These are phyloP conservation scores for Parelbella ahira DNA, from an alignment of 2,888 invertebrate genomes.

Conservation along the genomic window DNA sequence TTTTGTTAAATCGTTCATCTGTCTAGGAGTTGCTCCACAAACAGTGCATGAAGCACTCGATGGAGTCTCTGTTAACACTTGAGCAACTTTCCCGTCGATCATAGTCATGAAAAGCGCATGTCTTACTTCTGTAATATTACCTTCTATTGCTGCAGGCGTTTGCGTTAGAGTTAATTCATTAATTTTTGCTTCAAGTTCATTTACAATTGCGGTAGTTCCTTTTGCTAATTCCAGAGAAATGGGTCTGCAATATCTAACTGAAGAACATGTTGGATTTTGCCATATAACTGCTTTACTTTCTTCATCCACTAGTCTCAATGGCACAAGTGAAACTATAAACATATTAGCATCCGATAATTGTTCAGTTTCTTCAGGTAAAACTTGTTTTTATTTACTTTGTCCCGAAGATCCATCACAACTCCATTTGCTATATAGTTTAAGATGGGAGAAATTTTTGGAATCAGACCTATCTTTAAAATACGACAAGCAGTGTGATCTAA, in stretches of 20 bases:
- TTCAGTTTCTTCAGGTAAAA: constrained; percentile 12
- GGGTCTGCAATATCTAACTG: constrained; percentile 11
- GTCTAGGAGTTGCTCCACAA: not conserved
- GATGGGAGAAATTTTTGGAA: no score
- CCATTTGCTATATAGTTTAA: not conserved
- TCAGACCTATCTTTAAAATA: not conserved
- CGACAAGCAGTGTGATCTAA: not conserved
- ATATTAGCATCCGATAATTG: constrained; percentile 12
- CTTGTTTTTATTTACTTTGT: constrained; percentile 18
- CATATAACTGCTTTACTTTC: not conserved
- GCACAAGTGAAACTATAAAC: constrained; percentile 18
- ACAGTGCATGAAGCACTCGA: not conserved
- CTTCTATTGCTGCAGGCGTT: no score
- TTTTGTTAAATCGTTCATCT: not conserved
- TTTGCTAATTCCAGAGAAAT: not conserved
- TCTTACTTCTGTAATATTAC: not conserved
- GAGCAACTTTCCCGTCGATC: no score
- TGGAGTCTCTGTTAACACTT: not conserved
- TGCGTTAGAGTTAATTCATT: no score
- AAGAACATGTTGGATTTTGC: constrained; percentile 17
- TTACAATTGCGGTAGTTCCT: no score
- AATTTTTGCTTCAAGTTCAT: no score
- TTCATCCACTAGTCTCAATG: constrained; percentile 12
- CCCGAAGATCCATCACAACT: constrained; percentile 4
- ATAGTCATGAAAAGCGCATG: not conserved